phyloP scores from a whole-genome alignment of 2,113 vertebrate genomes.

The Vombatus ursinus region DNA sequence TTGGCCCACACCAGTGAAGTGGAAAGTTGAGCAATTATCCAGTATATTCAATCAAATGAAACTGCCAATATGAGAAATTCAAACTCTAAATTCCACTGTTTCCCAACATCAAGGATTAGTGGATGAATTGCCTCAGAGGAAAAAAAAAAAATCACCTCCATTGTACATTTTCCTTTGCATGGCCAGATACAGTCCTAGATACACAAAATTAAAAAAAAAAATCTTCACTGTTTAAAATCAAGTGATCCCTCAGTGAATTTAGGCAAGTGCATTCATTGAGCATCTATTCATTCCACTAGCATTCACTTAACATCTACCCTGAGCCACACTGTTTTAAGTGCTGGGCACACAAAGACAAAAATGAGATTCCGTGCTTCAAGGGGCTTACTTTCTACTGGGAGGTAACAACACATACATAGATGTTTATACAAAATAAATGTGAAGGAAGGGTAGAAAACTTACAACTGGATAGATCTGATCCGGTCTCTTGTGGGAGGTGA shows the following conservation, averaged over 20 bases:
- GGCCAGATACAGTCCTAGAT: neutral
- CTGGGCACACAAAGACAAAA: neutral
- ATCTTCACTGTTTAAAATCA: neutral
- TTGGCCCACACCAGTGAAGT: constrained; percentile 4
- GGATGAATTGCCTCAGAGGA: neutral
- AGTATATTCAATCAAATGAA: constrained; percentile 19
- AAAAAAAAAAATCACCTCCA: neutral
- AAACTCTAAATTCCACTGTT: constrained; percentile 17
- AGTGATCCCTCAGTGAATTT: constrained; percentile 2
- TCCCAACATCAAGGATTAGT: neutral
- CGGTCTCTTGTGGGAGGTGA: neutral
- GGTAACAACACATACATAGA: neutral
- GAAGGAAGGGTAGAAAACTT: neutral
- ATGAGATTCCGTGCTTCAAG: neutral
- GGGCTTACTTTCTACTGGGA: neutral
- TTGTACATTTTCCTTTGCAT: neutral
- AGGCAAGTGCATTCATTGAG: neutral
- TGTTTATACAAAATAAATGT: neutral
- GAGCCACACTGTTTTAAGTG: neutral
- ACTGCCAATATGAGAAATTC: neutral
- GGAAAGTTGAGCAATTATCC: constrained; percentile 12
- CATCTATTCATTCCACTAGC: constrained; percentile 10
- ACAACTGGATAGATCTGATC: neutral
- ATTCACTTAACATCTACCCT: neutral
- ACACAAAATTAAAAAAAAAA: neutral